These are phyloP conservation scores for Panzeria rudis DNA, from an alignment of 2,888 invertebrate species.

Conservation along the genomic window DNA sequence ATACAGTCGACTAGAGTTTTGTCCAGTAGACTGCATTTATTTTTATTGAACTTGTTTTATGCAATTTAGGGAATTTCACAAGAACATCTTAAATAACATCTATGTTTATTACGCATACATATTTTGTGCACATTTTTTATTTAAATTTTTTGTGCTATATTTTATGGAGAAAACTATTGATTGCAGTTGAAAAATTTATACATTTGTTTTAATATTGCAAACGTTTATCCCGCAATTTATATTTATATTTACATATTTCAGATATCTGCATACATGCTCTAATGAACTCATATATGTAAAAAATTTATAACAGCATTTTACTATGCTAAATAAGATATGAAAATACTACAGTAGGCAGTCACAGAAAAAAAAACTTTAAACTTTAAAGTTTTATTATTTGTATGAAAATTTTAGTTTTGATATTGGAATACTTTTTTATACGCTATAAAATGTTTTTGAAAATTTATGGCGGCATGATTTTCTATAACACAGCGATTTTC, in stretches of 20 bases:
- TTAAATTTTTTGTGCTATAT: background rate
- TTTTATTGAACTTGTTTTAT: no score
- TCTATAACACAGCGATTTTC: no score
- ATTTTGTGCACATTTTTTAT: no score
- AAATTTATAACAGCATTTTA: background rate
- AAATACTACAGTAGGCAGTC: background rate
- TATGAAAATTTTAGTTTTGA: no score
- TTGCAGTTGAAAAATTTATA: background rate
- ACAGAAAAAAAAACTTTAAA: no score
- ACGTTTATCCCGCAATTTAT: background rate
- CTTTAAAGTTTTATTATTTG: no score
- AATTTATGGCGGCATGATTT: no score
- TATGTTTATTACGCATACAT: no score
- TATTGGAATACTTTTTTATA: no score
- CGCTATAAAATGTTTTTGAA: no score
- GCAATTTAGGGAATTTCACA: no score
- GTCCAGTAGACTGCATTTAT: background rate
- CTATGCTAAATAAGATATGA: background rate
- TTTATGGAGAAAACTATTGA: background rate
- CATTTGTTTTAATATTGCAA: conserved; percentile 1
- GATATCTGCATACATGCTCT: background rate
- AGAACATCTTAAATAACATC: no score
- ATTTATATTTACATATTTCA: background rate
- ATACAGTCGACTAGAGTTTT: background rate
- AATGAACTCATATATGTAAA: background rate